Base-by-base conservation (phyloP, 2,113 vertebrate genomes). In the Myotis yumanensis region DNA sequence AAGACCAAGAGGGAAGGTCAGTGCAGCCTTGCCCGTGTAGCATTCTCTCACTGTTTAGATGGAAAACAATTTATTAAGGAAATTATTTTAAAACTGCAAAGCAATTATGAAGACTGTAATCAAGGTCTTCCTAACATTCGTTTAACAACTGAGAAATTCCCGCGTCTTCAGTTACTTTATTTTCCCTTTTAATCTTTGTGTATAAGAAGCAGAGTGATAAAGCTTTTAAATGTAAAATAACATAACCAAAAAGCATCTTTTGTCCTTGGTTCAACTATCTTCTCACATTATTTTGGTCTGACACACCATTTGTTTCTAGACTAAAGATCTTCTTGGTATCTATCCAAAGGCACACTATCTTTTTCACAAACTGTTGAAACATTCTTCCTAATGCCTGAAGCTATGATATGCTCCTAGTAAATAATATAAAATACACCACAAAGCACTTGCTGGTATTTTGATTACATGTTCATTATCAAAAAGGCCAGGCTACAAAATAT, bases 1-100 rank as follows among this genome's bases (percentile, higher is more conserved):
- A 93, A 98, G 96, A 97, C 93, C 90, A 96, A 96, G 95, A 98
- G 71, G n/a, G 95, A 96, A 98, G 97, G 98, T 98, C 98, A 98
- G 66, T 73, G 95, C 93, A 98, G 97, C 97, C 96, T 97, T 97
- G 96, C 20, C 94, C 96, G 95, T 90, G 94, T 84, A 93, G 94
- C 75, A 90, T 97, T 97, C 94, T 97, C 93, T 73, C 86, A 90
- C 75, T 97, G 89, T 97, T 97, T 97, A 95, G 92, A 98, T 43
- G 96, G 96, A 97, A 98, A 97, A 98, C 40, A 91, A 96, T 66
- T 86, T 73, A 89, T 80, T 90, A 96, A 96, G 86, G 59, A 96
- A 97, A 97, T 97, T 96, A 89, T 94, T 80, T 76, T 77, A 90
- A 0, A 96, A 97, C 97, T 68, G 76, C 43, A 90, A 96, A 96